Evolutionary conservation across 2,888 invertebrate genomes (phyloP), one percentile per base, ranked within the genome.

Genomic region (Cylloceria caligata): DNA sequence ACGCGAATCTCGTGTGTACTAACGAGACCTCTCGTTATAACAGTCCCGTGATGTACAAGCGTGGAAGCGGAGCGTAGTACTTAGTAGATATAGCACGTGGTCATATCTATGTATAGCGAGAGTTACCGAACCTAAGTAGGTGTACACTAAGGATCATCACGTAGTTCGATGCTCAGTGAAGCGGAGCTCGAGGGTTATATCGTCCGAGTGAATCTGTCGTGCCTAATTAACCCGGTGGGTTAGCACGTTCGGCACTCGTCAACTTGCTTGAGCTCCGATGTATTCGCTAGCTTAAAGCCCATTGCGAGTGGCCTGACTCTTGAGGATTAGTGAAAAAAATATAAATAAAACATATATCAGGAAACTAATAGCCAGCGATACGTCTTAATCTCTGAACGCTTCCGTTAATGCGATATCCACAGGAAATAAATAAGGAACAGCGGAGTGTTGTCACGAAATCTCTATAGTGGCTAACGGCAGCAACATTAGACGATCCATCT

Each of bases 401-500:
- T 24, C 7, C n/a, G 30, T 42, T 24, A 39, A 7, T 34, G 39
- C 39, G 11, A 57, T 42, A 64, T 64, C 47, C 34, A 24, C 5
- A 55, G n/a, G 6, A 5, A 16, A 60, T 57, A 21, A 52, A 73
- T n/a, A 19, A 68, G 62, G 42, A 45, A 9, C 36, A 62, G 60
- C 55, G 60, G 36, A 64, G 19, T 21, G 21, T n/a, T 7, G n/a
- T 27, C 3, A 6, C 13, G 42, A 71, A 77, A 77, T 73, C 67
- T 60, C 52, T 6, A 9, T 34, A 64, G 34, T 64, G 45, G 16
- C 52, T 42, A 30, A 36, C 34, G 21, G 45, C 76, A 69, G 27
- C 21, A 39, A 34, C 42, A 84, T 85, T 85, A 82, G 85, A 76
- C 87, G 81, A 87, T 88, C 84, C 85, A 86, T 88, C 88, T 86